These are phyloP conservation scores for Acestrorhynchus altus DNA, from an alignment of 2,797 vertebrate genomes.

Conservation along the genomic window DNA sequence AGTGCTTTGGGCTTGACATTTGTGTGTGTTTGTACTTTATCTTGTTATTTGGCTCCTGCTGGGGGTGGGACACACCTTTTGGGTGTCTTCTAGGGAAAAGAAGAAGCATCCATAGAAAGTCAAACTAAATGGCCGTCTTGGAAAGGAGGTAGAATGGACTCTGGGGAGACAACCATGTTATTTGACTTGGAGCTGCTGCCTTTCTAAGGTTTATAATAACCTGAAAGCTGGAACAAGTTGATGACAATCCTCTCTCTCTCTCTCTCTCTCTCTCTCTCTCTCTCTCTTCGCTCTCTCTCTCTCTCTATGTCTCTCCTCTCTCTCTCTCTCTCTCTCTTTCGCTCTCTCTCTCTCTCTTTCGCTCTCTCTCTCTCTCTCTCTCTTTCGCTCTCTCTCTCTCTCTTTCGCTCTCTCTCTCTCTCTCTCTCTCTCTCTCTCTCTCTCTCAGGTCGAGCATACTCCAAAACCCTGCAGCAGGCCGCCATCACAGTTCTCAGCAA, in stretches of 20 bases:
- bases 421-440: background rate
- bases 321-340: too few species aligned
- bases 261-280: too few species aligned
- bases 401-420: slow-evolving; percentile 48
- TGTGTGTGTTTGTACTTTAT: background rate
- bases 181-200: background rate
- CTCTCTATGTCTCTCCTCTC: too few species aligned
- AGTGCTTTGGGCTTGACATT: too few species aligned
- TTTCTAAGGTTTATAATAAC: slow-evolving; percentile 1
- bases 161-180: background rate
- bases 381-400: too few species aligned
- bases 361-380: too few species aligned
- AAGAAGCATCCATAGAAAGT: background rate
- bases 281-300: too few species aligned
- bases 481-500: slow-evolving; percentile 87
- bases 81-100: too few species aligned
- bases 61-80: too few species aligned
- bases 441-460: slow-evolving; percentile 88
- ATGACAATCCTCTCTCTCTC: background rate
- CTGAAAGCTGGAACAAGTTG: slow-evolving; percentile 8
- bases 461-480: slow-evolving; percentile 95
- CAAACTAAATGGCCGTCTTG: background rate
- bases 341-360: too few species aligned
- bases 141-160: background rate
- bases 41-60: background rate